Percentiles rank a stretch among this genome's conserved stretches.
These are phyloP conservation scores for Piscicola geometra DNA, from an alignment of 2,888 invertebrate species.

Conservation along the genomic window DNA sequence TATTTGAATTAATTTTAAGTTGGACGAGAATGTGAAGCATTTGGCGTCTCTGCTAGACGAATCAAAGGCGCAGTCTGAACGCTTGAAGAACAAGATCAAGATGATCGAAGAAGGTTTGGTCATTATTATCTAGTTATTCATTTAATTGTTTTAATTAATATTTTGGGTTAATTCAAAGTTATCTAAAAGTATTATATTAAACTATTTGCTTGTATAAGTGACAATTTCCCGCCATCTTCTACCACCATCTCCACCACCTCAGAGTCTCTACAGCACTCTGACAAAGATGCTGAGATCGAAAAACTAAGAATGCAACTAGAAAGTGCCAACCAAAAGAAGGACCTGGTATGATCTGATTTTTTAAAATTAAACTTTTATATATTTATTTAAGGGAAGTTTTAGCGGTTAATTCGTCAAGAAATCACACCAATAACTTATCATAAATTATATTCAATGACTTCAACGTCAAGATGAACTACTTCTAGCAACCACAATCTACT, in stretches of 20 bases:
- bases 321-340: conserved; percentile 53
- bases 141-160: too few relatives aligned
- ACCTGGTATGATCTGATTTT: conserved; percentile 46
- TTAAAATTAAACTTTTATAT: not conserved
- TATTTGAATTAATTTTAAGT: not conserved
- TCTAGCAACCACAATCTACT: too few relatives aligned
- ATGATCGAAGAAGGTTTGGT: conserved; percentile 26
- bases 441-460: too few relatives aligned
- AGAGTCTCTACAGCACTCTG: conserved; percentile 13
- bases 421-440: too few relatives aligned
- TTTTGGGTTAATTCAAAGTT: too few relatives aligned
- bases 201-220: too few relatives aligned
- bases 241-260: not conserved
- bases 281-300: conserved; percentile 38
- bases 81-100: conserved; percentile 14
- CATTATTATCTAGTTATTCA: too few relatives aligned
- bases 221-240: too few relatives aligned
- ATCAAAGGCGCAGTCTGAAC: not conserved
- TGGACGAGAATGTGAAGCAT: conserved; percentile 17
- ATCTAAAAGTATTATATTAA: too few relatives aligned
- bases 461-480: too few relatives aligned
- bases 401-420: too few relatives aligned
- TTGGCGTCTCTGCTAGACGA: not conserved
- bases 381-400: not conserved
- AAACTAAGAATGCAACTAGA: conserved; percentile 49